Evolutionary conservation across 2,888 invertebrate genomes (phyloP).

Genomic region (Nebria salina): DNA sequence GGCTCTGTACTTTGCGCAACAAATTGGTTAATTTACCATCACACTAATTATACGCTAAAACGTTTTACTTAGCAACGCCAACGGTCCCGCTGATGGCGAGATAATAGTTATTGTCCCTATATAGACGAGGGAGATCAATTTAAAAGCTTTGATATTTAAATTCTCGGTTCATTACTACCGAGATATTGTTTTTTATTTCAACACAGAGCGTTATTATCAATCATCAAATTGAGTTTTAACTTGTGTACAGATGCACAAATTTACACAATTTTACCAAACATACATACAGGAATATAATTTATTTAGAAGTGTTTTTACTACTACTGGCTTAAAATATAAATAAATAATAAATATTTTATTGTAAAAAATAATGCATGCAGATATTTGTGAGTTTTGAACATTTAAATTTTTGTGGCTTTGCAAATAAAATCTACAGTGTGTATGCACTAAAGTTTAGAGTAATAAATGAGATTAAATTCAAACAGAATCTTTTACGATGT

Average conservation of each 20-base stretch:
- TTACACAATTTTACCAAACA: no score
- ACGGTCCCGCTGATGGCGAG: constrained; percentile 3
- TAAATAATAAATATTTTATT: no score
- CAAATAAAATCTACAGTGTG: not conserved
- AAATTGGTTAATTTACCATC: constrained; percentile 34
- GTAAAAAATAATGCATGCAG: no score
- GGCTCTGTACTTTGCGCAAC: constrained; percentile 17
- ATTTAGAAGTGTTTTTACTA: no score
- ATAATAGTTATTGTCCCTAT: constrained; percentile 33
- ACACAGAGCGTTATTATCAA: not conserved
- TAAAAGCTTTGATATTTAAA: constrained; percentile 45
- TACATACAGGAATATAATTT: no score
- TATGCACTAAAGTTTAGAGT: not conserved
- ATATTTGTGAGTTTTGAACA: not conserved
- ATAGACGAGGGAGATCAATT: constrained; percentile 7
- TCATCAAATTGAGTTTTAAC: no score
- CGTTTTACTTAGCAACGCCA: constrained; percentile 12
- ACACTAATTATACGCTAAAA: constrained; percentile 34
- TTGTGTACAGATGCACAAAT: no score
- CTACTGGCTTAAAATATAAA: no score
- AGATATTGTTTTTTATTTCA: not conserved
- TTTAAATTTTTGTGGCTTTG: not conserved
- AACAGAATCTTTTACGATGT: constrained; percentile 12
- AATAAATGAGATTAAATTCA: not conserved
- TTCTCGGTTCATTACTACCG: constrained; percentile 13